Conservation (phyloP, 1,140 invertebrate species). For the Microplitis mediator region DNA sequence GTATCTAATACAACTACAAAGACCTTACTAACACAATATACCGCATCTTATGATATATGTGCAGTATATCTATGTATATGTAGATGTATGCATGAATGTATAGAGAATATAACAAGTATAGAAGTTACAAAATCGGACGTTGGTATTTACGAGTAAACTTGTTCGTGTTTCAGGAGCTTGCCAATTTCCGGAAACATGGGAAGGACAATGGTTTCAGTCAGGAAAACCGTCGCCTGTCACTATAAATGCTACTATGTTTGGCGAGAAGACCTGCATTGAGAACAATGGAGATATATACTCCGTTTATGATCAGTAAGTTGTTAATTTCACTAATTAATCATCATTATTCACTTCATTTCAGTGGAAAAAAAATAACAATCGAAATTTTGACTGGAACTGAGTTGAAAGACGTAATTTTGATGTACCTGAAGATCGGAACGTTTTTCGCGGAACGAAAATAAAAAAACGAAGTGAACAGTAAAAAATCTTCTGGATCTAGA, state of each 20-base stretch:
- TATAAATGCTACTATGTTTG: constrained; percentile 58
- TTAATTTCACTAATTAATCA: neutral
- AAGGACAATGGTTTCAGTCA: constrained; percentile 64
- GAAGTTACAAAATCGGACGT: constrained; percentile 16
- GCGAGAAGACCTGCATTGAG: constrained; percentile 59
- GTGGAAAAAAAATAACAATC: too few relatives aligned
- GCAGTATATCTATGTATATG: too few relatives aligned
- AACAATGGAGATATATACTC: constrained; percentile 59
- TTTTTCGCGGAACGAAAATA: too few relatives aligned
- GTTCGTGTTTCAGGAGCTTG: constrained; percentile 53
- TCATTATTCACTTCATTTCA: neutral
- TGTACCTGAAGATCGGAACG: too few relatives aligned
- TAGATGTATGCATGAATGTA: neutral
- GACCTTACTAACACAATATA: too few relatives aligned
- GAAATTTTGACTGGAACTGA: too few relatives aligned
- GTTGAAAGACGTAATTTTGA: too few relatives aligned
- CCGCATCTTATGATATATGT: too few relatives aligned
- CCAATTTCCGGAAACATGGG: constrained; percentile 61
- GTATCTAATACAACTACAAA: neutral
- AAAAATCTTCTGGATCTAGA: too few relatives aligned
- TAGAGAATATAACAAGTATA: neutral
- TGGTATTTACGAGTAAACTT: constrained; percentile 35
- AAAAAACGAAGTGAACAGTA: too few relatives aligned
- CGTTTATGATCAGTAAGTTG: constrained; percentile 56
- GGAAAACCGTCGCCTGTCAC: constrained; percentile 52